Evolutionary conservation across 2,113 vertebrate species (phyloP).

Genomic region (Columba janthina): DNA sequence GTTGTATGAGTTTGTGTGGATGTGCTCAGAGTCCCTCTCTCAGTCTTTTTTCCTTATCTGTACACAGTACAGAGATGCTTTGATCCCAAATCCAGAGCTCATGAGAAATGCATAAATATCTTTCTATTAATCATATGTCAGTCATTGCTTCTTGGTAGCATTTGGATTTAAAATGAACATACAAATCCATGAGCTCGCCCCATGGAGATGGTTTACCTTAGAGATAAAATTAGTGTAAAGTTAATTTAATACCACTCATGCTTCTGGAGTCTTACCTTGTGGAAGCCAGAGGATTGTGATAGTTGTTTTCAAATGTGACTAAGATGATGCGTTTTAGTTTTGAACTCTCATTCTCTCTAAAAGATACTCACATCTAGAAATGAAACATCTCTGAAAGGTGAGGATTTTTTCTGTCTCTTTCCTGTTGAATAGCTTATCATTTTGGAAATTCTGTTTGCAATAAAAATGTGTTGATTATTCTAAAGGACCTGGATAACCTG

Average conservation of each 20-base stretch:
- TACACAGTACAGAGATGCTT: not conserved
- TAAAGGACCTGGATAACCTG: not conserved
- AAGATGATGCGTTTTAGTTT: not conserved
- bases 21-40: not conserved
- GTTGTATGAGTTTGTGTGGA: not conserved
- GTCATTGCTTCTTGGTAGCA: not conserved
- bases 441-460: not conserved
- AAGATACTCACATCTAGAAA: not conserved
- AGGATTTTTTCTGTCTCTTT: not conserved
- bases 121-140: too few species aligned
- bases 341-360: not conserved
- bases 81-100: not conserved
- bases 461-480: not conserved
- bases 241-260: not conserved
- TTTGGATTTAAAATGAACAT: not conserved
- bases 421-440: not conserved
- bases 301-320: not conserved
- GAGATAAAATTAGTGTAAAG: not conserved
- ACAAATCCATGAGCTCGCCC: not conserved
- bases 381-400: conserved; percentile 1
- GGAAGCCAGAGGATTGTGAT: not conserved
- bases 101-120: not conserved
- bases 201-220: not conserved
- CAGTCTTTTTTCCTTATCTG: not conserved
- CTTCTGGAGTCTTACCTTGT: not conserved